Conservation (phyloP, 2,888 invertebrate species). For the Esperia sulphurella region DNA sequence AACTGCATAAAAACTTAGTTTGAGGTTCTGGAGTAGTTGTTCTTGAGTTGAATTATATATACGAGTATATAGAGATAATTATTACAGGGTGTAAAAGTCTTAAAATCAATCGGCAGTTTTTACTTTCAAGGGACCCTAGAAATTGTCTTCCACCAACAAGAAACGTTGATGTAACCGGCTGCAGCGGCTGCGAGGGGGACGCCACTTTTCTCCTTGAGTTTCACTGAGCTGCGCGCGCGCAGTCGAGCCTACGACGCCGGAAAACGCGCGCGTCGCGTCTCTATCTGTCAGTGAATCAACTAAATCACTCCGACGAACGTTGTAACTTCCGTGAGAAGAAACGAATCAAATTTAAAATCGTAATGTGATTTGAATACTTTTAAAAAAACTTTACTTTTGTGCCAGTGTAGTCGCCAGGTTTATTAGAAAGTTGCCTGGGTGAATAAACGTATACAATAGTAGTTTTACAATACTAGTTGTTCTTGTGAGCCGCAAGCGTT, state of each 20-base stretch:
- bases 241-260: slow-evolving; percentile 47
- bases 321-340: not conserved
- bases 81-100: too few species aligned
- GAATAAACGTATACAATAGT: slow-evolving; percentile 35
- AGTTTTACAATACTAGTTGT: slow-evolving; percentile 26
- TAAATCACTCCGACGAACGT: not conserved
- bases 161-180: slow-evolving; percentile 67
- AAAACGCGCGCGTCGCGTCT: slow-evolving; percentile 42
- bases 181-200: slow-evolving; percentile 43
- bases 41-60: too few species aligned
- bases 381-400: not conserved
- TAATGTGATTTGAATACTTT: not conserved
- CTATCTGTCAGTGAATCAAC: not conserved
- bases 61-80: too few species aligned
- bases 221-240: slow-evolving; percentile 51
- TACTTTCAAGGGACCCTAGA: too few species aligned
- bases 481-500: slow-evolving; percentile 38
- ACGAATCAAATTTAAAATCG: not conserved
- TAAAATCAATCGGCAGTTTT: too few species aligned
- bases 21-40: too few species aligned
- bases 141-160: slow-evolving; percentile 16
- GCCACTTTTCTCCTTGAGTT: slow-evolving; percentile 69
- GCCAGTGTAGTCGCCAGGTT: slow-evolving; percentile 7
- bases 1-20: too few species aligned
- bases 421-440: slow-evolving; percentile 48